These are phyloP conservation scores for Sylvicola fuscatus DNA, from an alignment of 2,888 invertebrate species.

Conservation along the genomic window DNA sequence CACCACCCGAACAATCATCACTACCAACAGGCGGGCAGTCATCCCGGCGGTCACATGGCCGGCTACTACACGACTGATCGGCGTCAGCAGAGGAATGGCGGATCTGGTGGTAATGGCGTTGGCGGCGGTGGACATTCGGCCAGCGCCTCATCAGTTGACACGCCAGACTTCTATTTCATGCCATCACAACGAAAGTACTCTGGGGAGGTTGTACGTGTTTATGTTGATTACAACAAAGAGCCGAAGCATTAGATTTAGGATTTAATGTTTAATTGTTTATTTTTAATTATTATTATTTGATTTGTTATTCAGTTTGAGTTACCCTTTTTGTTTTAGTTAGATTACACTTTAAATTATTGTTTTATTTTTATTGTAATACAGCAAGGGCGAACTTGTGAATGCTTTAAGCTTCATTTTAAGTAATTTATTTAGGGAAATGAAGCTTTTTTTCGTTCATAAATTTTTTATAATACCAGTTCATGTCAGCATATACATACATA, in stretches of 20 bases:
- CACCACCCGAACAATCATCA: slow-evolving; percentile 11
- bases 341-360: no score
- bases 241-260: slow-evolving; percentile 27
- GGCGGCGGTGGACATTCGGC: slow-evolving; percentile 13
- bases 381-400: no score
- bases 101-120: slow-evolving; percentile 2
- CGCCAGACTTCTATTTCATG: slow-evolving; percentile 84
- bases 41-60: slow-evolving; percentile 19
- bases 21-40: slow-evolving; percentile 30
- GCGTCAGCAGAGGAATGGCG: slow-evolving; percentile 17
- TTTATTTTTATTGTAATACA: no score
- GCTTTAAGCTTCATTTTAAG: no score
- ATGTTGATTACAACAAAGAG: slow-evolving; percentile 60
- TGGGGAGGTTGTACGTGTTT: slow-evolving; percentile 71
- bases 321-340: no score
- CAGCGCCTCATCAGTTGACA: slow-evolving; percentile 30
- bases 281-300: no score
- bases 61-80: slow-evolving; percentile 34
- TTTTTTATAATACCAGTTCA: no score
- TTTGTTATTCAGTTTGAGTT: no score
- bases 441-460: no score
- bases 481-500: no score
- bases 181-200: slow-evolving; percentile 85
- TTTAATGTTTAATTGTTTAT: no score
- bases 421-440: no score